Percentiles rank a stretch among this genome's conserved stretches.
These are phyloP conservation scores for Bellardia pandia DNA, from an alignment of 2,888 invertebrate species.

Conservation along the genomic window DNA sequence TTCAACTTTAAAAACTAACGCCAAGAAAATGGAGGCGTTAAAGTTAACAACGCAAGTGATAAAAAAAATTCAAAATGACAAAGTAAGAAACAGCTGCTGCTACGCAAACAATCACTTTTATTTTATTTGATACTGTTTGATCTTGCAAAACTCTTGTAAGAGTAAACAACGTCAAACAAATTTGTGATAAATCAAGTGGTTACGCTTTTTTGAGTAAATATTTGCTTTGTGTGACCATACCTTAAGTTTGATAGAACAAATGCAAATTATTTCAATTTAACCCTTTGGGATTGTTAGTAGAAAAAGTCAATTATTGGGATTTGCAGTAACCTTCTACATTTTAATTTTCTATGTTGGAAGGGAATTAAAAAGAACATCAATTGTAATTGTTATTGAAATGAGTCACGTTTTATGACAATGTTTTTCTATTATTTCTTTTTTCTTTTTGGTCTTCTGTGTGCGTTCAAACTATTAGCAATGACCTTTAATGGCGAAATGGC, in stretches of 20 bases:
- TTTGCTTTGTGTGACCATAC: too few species aligned
- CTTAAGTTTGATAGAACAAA: not conserved
- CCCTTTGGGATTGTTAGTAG: not conserved
- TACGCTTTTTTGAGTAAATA: too few species aligned
- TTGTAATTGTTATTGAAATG: constrained; percentile 27
- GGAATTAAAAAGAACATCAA: not conserved
- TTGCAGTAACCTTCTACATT: not conserved
- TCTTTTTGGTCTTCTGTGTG: not conserved
- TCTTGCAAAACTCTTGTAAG: too few species aligned
- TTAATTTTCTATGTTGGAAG: not conserved
- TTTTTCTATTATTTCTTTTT: not conserved
- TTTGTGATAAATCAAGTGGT: too few species aligned
- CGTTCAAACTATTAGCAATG: constrained; percentile 24
- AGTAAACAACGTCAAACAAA: too few species aligned
- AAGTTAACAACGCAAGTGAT: too few species aligned
- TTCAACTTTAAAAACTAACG: too few species aligned
- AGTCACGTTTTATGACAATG: not conserved
- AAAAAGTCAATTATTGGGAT: not conserved
- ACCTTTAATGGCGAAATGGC: constrained; percentile 31
- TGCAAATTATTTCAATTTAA: not conserved
- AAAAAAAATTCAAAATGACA: too few species aligned
- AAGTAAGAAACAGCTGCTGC: too few species aligned
- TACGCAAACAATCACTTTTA: too few species aligned
- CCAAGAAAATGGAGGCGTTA: too few species aligned
- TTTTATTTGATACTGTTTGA: too few species aligned